phyloP scores from a whole-genome alignment of 1,140 invertebrate species.

The Acromyrmex echinatior region DNA sequence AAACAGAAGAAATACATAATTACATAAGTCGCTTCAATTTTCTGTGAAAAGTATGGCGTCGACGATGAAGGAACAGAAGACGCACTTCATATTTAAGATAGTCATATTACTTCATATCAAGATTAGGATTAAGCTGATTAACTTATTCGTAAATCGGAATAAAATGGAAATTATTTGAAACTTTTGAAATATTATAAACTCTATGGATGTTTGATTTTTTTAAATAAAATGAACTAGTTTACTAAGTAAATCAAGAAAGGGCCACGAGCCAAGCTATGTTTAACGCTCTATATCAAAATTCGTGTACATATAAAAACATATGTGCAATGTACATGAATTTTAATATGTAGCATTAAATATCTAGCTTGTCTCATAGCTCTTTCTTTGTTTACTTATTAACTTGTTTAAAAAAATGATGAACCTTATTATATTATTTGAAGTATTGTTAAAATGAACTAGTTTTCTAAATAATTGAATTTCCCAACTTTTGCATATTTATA shows the following conservation, averaged over 20 bases:
- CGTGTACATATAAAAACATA: too few species aligned
- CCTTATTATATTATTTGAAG: too few species aligned
- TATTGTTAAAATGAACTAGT: not conserved
- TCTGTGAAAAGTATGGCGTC: constrained; percentile 7
- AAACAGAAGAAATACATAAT: constrained; percentile 27
- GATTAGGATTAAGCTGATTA: constrained; percentile 23
- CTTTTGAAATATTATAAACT: not conserved
- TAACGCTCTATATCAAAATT: too few species aligned
- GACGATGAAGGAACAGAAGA: not conserved
- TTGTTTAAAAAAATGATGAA: too few species aligned
- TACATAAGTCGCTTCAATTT: not conserved
- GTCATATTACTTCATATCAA: not conserved
- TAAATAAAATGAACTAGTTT: not conserved
- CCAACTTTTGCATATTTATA: not conserved
- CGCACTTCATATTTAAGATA: not conserved
- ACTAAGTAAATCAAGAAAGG: too few species aligned
- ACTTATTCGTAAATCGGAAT: constrained; percentile 16
- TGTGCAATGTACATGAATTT: too few species aligned
- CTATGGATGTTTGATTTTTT: not conserved
- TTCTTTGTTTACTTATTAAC: too few species aligned
- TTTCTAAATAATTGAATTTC: not conserved
- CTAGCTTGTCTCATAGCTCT: too few species aligned
- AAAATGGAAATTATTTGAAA: not conserved
- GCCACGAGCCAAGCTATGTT: too few species aligned
- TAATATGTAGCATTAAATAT: too few species aligned